Base-by-base conservation (phyloP, 2,888 invertebrate genomes). In the Acanthosepion pharaonis region DNA sequence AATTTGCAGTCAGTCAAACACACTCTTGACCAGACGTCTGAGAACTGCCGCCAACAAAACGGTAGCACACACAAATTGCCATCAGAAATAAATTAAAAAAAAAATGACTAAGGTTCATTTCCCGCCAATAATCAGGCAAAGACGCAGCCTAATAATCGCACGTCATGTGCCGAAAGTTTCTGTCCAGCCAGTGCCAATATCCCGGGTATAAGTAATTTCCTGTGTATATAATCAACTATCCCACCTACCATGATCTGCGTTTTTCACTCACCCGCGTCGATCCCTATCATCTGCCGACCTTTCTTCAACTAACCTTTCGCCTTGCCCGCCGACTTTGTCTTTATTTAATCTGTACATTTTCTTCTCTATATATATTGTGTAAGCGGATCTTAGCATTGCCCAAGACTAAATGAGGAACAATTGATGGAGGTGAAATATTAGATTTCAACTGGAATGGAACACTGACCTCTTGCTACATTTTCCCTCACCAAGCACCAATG, bases 201-300 rank as follows among this genome's bases (percentile, higher is more conserved):
- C 78, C 78, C 78, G 78, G 78, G 78, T 78, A 78, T 78, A 78
- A 78, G 78, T 78, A 78, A 78, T 78, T 78, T 78, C 78, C 78
- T 78, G 78, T 78, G 78, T n/a, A 33, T 78, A 78, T 78, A 78
- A 78, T 33, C n/a, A 59, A 78, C 78, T 33, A 78, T 78, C 33
- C 78, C 15, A 78, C 78, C n/a, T n/a, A 78, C 78, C 33, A 6
- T 78, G 78, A 78, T 78, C n/a, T 78, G n/a, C 78, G 11, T 33
- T 33, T 78, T 33, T 78, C n/a, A 5, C n/a, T 33, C n/a, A n/a
- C n/a, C n/a, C 78, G 42, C 42, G 42, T n/a, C 28, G 9, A 6
- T n/a, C n/a, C 15, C n/a, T 4, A 0, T 11, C n/a, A 5, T 8
- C n/a, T 8, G 1, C n/a, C 9, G 1, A 6, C 28, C n/a, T n/a